Evolutionary conservation across 2,113 vertebrate species (phyloP).

Genomic region (Tenebrosternarchus preto): DNA sequence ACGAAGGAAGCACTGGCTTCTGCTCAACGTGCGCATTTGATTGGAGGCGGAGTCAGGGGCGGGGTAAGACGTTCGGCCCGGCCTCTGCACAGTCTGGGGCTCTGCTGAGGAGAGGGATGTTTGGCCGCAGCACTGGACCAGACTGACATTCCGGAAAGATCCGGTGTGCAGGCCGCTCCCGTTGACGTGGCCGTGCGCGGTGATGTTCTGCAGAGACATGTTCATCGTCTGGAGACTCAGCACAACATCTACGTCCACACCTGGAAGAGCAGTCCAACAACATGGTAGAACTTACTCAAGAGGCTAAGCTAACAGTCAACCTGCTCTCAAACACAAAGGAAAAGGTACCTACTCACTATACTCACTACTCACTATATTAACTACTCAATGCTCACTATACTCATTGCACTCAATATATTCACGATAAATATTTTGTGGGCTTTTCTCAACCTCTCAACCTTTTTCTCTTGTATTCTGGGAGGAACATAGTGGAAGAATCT

Average conservation of each 20-base stretch:
- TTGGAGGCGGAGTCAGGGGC: too few relatives aligned
- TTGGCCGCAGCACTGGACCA: conserved; percentile 20
- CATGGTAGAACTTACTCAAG: not conserved
- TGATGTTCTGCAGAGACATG: conserved; percentile 28
- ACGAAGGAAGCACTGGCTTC: conserved; percentile 27
- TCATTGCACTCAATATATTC: too few relatives aligned
- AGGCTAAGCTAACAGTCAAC: not conserved
- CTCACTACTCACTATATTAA: too few relatives aligned
- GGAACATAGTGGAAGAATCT: too few relatives aligned
- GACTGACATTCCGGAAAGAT: not conserved
- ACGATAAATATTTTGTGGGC: too few relatives aligned
- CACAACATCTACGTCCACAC: conserved; percentile 1
- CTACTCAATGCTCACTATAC: too few relatives aligned
- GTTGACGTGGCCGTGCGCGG: conserved; percentile 12
- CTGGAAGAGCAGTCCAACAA: not conserved
- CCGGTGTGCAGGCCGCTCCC: conserved; percentile 26
- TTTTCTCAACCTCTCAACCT: too few relatives aligned
- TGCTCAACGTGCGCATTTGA: not conserved
- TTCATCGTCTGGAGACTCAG: conserved; percentile 13
- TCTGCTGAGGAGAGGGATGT: not conserved
- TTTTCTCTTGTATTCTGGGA: too few relatives aligned
- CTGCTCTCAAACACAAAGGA: not conserved
- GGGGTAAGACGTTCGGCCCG: not conserved
- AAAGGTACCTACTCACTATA: not conserved
- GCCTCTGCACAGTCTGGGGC: not conserved